Percentiles rank a stretch among this genome's conserved stretches.
Evolutionary conservation across 2,113 vertebrate species (phyloP).

Genomic region (Leiothrix lutea): DNA sequence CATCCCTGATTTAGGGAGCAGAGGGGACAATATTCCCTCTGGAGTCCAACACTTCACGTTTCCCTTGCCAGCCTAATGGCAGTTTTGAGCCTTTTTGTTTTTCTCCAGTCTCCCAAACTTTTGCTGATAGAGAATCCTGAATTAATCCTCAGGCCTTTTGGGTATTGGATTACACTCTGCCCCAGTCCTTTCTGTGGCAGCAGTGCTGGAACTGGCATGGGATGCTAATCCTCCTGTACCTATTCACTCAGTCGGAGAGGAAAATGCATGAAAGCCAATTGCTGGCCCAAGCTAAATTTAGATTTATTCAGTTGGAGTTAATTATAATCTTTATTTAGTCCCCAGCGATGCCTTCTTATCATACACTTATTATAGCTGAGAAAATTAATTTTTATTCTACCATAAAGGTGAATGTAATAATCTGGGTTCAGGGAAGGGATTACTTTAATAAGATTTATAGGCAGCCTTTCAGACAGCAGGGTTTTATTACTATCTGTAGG

Average conservation of each 20-base stretch:
- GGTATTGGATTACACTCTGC: slow-evolving; percentile 30
- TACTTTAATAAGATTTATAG: slow-evolving; percentile 80
- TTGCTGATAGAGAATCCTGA: slow-evolving; percentile 12
- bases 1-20: background rate
- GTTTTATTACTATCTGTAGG: slow-evolving; percentile 52
- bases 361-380: slow-evolving; percentile 76
- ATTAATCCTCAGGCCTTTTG: slow-evolving; percentile 40
- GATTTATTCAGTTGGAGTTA: slow-evolving; percentile 80
- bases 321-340: slow-evolving; percentile 84
- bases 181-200: background rate
- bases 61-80: background rate
- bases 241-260: slow-evolving; percentile 34
- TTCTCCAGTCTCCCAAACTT: slow-evolving; percentile 16
- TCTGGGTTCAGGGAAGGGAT: slow-evolving; percentile 76
- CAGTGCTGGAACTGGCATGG: slow-evolving; percentile 1
- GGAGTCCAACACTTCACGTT: background rate
- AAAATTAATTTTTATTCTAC: slow-evolving; percentile 82
- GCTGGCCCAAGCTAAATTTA: slow-evolving; percentile 72
- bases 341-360: slow-evolving; percentile 76
- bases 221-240: slow-evolving; percentile 35
- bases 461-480: slow-evolving; percentile 43
- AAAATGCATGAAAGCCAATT: slow-evolving; percentile 61
- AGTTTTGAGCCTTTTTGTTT: background rate
- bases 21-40: background rate
- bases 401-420: slow-evolving; percentile 80